Evolutionary conservation across 2,888 invertebrate genomes (phyloP), one percentile per base, ranked within the genome.

Genomic region (Idaea biselata): DNA sequence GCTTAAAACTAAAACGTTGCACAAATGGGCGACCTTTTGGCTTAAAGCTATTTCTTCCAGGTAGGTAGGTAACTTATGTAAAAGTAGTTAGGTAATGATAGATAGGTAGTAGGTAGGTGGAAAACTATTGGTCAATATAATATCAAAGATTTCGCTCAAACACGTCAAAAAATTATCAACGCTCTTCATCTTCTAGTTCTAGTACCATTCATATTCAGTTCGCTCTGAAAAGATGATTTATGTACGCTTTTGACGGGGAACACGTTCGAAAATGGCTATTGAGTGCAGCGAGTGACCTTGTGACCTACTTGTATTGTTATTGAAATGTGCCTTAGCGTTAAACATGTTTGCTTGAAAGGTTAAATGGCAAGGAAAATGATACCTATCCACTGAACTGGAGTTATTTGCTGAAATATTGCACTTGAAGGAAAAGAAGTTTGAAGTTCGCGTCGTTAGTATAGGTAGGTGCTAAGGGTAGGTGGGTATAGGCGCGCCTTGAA

Each of bases 261-360:
- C 60, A 59, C 59, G 17, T 53, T 33, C 60, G 31, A 57, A 59
- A 18, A 55, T 16, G 56, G 53, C 59, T 64, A 64, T 67, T 64
- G 61, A 64, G 14, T 56, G 56, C 44, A 44, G 55, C 65, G 63
- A 71, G 72, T 70, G 70, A 63, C 65, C 68, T 69, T 63, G 58
- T 68, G 67, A 68, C 69, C 68, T 53, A 64, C 64, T 63, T 68
- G 61, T 61, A 65, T 63, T 70, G 62, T 63, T 58, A 61, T 64
- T 63, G 25, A 63, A 61, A 61, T 61, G 25, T 11, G 6, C 44
- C 11, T 14, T 44, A 44, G 11, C 44, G 44, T 44, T 11, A 44
- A 16, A 8, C 16, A 54, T 11, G 17, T 59, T 59, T 53, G 58
- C 58, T 58, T 31, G 54, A 58, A 44, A 44, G 44, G 44, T 44